Base-by-base conservation (phyloP, 2,888 invertebrate species). In the Cryptus armator region DNA sequence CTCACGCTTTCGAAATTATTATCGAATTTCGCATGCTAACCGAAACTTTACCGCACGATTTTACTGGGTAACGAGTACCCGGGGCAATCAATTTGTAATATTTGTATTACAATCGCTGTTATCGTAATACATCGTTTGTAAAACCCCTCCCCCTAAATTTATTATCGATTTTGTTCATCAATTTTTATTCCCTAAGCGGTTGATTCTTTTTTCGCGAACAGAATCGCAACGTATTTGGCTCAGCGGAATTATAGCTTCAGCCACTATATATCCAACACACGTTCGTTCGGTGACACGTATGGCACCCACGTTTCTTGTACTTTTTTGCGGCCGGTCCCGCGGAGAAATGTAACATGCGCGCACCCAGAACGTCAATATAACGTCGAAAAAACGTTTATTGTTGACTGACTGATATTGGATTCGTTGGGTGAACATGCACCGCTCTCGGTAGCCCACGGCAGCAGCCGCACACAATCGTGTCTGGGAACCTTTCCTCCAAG, bases 331-430 rank as follows among this genome's bases (percentile, higher is more conserved):
- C 51, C 59, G 51, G 48, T 77, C 64, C 82, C 64, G 66, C 70
- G n/a, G 62, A 24, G 32, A 67, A 51, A 37, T 56, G 66, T 83
- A 46, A 74, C 78, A 68, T n/a, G 14, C 37, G 37, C 66, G 66
- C 66, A 43, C 10, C 19, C 16, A 44, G 74, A 83, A 79, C 51
- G 74, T 79, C 83, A 74, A 83, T 83, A 79, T 83, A 24, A 62
- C 76, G 81, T 51, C 70, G 59, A 82, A 82, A 68, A 82, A 83
- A 78, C 68, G 68, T 83, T 79, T 83, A 83, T 83, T 62, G 83
- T 83, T 78, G 83, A 74, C 74, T 53, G 78, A 78, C 68, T 83
- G 78, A 83, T 83, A 83, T 83, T 79, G 83, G 78, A 79, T 83
- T 83, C 74, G 78, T 59, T 48, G 68, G 19, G 62, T 32, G 78